Percentiles rank a stretch among this genome's conserved stretches.
Conservation (phyloP, 1,140 invertebrate species). For the Apis mellifera region DNA sequence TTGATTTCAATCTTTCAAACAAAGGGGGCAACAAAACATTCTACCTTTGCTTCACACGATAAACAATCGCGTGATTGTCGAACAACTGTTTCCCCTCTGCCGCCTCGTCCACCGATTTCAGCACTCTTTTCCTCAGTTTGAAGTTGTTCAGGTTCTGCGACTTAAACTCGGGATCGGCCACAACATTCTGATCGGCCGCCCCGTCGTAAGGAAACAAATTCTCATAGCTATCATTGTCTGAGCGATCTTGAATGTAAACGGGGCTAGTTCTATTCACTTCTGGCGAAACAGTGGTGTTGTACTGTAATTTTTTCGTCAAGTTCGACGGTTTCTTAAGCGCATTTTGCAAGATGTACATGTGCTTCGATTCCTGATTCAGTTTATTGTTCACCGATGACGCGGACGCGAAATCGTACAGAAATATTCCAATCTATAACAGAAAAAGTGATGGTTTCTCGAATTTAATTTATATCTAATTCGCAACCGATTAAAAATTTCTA, state of each 20-base stretch:
- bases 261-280: constrained; percentile 46
- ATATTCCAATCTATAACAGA: constrained; percentile 73
- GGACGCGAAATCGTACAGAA: constrained; percentile 78
- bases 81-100: constrained; percentile 67
- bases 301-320: constrained; percentile 40
- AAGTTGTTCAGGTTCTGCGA: constrained; percentile 73
- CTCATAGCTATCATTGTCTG: constrained; percentile 49
- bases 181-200: constrained; percentile 24
- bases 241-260: constrained; percentile 56
- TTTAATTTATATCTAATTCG: neutral
- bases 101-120: constrained; percentile 59
- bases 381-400: constrained; percentile 73
- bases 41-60: constrained; percentile 75
- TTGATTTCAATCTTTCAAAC: too few species aligned
- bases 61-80: constrained; percentile 75
- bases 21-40: too few species aligned
- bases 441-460: neutral
- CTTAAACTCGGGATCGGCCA: constrained; percentile 60
- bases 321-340: constrained; percentile 60
- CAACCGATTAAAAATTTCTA: too few species aligned
- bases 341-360: constrained; percentile 76
- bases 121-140: constrained; percentile 68
- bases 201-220: constrained; percentile 26
- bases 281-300: constrained; percentile 13
- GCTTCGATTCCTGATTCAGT: constrained; percentile 76